Conservation (phyloP, 2,797 vertebrate species). For the Salarias fasciatus region DNA sequence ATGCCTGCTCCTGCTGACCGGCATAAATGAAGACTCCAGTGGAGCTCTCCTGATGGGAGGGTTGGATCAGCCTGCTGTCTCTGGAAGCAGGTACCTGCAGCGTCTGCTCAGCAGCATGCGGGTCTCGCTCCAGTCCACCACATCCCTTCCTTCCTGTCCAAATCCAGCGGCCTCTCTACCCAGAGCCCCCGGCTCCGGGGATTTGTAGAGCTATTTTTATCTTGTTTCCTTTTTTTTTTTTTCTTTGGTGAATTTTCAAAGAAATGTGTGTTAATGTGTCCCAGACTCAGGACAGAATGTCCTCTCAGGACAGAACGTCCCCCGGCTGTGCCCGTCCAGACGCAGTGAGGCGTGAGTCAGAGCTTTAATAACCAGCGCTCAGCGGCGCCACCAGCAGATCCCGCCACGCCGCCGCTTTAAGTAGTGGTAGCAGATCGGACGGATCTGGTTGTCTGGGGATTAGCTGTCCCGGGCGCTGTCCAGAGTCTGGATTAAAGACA, state of each 20-base stretch:
- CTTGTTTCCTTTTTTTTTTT: slow-evolving; percentile 31
- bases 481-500: slow-evolving; percentile 64
- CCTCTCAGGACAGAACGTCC: slow-evolving; percentile 22
- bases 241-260: slow-evolving; percentile 21
- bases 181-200: slow-evolving; percentile 12
- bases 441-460: slow-evolving; percentile 61
- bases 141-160: slow-evolving; percentile 26
- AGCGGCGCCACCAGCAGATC: slow-evolving; percentile 15
- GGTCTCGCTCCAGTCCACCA: too few relatives aligned
- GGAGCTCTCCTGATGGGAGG: too few relatives aligned
- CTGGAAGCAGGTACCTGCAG: too few relatives aligned
- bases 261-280: slow-evolving; percentile 20
- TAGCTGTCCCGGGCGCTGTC: slow-evolving; percentile 50
- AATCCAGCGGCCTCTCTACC: slow-evolving; percentile 35
- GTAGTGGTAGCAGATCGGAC: slow-evolving; percentile 54
- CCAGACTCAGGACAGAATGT: too few relatives aligned
- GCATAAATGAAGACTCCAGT: too few relatives aligned
- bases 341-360: slow-evolving; percentile 34
- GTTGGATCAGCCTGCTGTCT: too few relatives aligned
- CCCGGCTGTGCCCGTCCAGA: slow-evolving; percentile 17
- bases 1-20: too few relatives aligned
- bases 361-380: slow-evolving; percentile 29
- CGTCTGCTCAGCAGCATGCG: too few relatives aligned
- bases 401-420: slow-evolving; percentile 27
- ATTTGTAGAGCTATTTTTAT: slow-evolving; percentile 40